Evolutionary conservation across 2,888 invertebrate genomes (phyloP).

Genomic region (Amorpha juglandis): DNA sequence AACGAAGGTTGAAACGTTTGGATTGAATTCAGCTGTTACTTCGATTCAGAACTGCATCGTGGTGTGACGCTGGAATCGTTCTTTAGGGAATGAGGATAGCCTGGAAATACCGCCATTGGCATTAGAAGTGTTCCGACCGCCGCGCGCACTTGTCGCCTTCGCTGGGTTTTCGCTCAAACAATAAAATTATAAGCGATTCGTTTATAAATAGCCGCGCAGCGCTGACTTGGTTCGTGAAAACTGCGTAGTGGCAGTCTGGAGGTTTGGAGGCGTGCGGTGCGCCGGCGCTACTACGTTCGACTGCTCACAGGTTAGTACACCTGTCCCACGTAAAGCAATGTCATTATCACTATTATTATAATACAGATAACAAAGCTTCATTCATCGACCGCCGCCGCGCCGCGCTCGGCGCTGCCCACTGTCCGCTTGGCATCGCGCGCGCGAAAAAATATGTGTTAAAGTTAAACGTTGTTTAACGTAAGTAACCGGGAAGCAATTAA

Average conservation of each 20-base stretch:
- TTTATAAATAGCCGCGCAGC: slow-evolving; percentile 74
- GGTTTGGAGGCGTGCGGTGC: slow-evolving; percentile 75
- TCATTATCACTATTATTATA: slow-evolving; percentile 80
- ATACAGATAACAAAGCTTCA: slow-evolving; percentile 68
- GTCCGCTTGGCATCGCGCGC: slow-evolving; percentile 23
- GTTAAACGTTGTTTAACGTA: slow-evolving; percentile 41
- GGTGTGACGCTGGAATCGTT: slow-evolving; percentile 53
- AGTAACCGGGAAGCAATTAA: slow-evolving; percentile 50
- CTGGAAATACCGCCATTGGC: slow-evolving; percentile 64
- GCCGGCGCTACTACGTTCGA: slow-evolving; percentile 63
- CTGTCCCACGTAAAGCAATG: slow-evolving; percentile 76
- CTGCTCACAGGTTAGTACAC: slow-evolving; percentile 77
- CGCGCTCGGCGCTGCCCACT: slow-evolving; percentile 26
- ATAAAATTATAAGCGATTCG: slow-evolving; percentile 81
- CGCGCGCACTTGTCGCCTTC: slow-evolving; percentile 77
- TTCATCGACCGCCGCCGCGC: slow-evolving; percentile 52
- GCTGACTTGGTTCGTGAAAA: slow-evolving; percentile 52
- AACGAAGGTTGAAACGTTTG: slow-evolving; percentile 44
- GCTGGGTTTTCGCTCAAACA: slow-evolving; percentile 77
- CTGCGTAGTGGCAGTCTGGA: slow-evolving; percentile 67
- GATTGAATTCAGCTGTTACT: slow-evolving; percentile 47
- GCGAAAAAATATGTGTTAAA: slow-evolving; percentile 35
- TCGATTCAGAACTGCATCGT: slow-evolving; percentile 45
- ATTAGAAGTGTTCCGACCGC: slow-evolving; percentile 72
- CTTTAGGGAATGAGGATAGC: slow-evolving; percentile 40